Evolutionary conservation across 2,888 invertebrate genomes (phyloP).

Genomic region (Drosophila paramelanica): DNA sequence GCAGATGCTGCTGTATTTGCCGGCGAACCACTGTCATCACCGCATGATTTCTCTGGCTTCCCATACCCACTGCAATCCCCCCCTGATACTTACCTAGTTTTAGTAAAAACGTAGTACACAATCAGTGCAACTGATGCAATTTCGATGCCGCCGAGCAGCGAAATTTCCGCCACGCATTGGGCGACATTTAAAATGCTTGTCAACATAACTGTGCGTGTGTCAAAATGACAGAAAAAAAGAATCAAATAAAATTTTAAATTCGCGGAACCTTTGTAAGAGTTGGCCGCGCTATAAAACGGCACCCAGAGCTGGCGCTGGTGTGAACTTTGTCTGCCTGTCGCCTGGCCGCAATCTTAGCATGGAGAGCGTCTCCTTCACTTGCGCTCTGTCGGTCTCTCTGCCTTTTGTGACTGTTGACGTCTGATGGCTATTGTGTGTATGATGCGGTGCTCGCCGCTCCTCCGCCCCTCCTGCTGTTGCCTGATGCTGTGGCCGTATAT

Average conservation of each 20-base stretch:
- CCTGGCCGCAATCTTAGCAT: conserved; percentile 55
- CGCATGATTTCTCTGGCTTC: conserved; percentile 64
- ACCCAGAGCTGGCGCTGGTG: conserved; percentile 27
- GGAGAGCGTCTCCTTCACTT: conserved; percentile 44
- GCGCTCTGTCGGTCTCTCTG: conserved; percentile 9
- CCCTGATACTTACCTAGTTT: conserved; percentile 80
- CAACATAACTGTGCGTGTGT: conserved; percentile 61
- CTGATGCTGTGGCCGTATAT: conserved; percentile 48
- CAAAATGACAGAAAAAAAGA: neutral
- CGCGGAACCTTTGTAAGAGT: conserved; percentile 29
- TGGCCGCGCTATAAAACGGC: conserved; percentile 17
- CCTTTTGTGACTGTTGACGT: conserved; percentile 38
- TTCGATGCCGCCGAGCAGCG: conserved; percentile 83
- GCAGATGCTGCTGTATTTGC: conserved; percentile 22
- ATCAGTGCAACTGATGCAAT: conserved; percentile 82
- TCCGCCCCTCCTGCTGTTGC: conserved; percentile 2
- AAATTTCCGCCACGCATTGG: conserved; percentile 81
- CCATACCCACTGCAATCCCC: neutral
- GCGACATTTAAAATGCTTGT: conserved; percentile 75
- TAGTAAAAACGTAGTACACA: conserved; percentile 83
- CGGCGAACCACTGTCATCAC: conserved; percentile 30
- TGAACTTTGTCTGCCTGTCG: conserved; percentile 42
- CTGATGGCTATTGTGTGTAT: conserved; percentile 34
- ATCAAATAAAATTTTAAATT: neutral
- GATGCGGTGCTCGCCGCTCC: conserved; percentile 22